A percentile compares a stretch with the other conserved stretches of the same genome.
These are phyloP conservation scores for Cheilinus undulatus DNA, from an alignment of 2,113 vertebrate species.

Conservation along the genomic window DNA sequence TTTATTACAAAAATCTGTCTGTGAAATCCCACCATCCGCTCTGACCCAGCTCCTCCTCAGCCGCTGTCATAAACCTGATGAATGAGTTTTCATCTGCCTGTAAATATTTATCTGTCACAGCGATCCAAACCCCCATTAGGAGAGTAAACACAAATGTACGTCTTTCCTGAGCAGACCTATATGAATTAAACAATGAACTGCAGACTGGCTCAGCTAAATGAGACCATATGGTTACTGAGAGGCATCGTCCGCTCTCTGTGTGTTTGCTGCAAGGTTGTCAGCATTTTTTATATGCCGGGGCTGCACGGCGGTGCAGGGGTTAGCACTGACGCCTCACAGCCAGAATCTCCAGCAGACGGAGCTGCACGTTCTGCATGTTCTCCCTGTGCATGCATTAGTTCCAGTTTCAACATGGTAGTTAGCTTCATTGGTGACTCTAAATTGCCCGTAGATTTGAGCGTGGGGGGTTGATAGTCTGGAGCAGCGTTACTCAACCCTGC, in stretches of 20 bases:
- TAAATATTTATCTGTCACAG: constrained; percentile 84
- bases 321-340: too few relatives aligned
- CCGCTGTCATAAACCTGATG: constrained; percentile 65
- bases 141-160: constrained; percentile 78
- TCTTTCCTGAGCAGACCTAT: constrained; percentile 70
- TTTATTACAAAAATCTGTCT: constrained; percentile 47
- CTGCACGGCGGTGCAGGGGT: too few relatives aligned
- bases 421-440: too few relatives aligned
- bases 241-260: constrained; percentile 52
- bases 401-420: too few relatives aligned
- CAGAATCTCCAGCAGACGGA: too few relatives aligned
- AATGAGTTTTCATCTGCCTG: constrained; percentile 65
- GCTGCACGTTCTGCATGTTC: too few relatives aligned
- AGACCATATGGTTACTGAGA: constrained; percentile 79
- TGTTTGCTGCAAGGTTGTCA: background rate
- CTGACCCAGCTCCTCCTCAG: constrained; percentile 50
- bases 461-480: too few relatives aligned
- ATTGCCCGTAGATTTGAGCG: too few relatives aligned
- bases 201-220: constrained; percentile 73
- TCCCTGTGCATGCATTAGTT: too few relatives aligned
- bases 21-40: constrained; percentile 31
- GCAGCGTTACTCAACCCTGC: too few relatives aligned
- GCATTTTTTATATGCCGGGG: too few relatives aligned
- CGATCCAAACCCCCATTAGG: constrained; percentile 79
- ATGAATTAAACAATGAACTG: constrained; percentile 74